A percentile compares a stretch with the other conserved stretches of the same genome.
These are phyloP conservation scores for Rhinogobio ventralis DNA, from an alignment of 2,797 vertebrate genomes.

Conservation along the genomic window DNA sequence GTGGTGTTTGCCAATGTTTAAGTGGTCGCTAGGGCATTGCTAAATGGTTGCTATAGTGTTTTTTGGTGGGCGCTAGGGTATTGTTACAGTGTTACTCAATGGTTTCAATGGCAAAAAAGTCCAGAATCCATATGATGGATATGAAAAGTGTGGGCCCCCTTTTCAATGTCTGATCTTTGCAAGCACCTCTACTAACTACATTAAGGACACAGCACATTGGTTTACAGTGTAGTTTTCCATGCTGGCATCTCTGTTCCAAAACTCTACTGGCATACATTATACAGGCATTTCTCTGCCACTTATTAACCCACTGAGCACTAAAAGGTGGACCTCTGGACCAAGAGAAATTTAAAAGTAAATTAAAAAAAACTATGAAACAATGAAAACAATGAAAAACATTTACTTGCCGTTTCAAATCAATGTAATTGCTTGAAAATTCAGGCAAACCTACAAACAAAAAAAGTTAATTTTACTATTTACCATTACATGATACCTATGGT, in stretches of 20 bases:
- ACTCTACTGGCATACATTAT: constrained; percentile 22
- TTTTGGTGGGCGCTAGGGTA: background rate
- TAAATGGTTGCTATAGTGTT: background rate
- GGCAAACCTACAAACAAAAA: background rate
- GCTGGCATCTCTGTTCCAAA: background rate
- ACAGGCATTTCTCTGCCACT: constrained; percentile 4
- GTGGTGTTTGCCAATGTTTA: background rate
- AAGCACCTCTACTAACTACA: background rate
- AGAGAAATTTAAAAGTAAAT: constrained; percentile 9
- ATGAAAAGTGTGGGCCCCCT: background rate
- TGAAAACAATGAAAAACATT: background rate
- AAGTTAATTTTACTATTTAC: no score
- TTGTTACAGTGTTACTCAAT: background rate
- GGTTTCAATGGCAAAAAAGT: background rate
- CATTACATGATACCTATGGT: background rate
- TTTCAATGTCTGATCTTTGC: background rate
- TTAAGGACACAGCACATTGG: background rate
- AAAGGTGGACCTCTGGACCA: constrained; percentile 17
- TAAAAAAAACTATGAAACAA: background rate
- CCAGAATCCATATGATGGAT: background rate
- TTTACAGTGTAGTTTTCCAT: constrained; percentile 8
- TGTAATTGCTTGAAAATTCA: background rate
- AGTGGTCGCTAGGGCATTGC: background rate
- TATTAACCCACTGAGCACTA: constrained; percentile 43
- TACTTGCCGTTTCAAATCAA: background rate